Conservation (phyloP, 1,140 invertebrate genomes). For the Mizuhopecten yessoensis region DNA sequence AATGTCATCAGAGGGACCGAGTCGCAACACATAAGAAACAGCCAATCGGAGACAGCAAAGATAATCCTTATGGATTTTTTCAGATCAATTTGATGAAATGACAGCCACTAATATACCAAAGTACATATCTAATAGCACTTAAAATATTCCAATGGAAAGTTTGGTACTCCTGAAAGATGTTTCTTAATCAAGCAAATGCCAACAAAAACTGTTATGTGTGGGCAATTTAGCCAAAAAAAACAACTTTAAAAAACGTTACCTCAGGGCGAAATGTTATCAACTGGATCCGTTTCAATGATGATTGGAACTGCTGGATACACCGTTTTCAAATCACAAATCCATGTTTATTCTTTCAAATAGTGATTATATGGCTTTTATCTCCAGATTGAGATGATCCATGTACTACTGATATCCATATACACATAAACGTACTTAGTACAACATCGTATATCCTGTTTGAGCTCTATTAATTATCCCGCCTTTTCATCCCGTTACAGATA, state of each 20-base stretch:
- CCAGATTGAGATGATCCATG: background rate
- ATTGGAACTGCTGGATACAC: background rate
- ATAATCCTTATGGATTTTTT: no score
- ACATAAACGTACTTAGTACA: background rate
- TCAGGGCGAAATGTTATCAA: background rate
- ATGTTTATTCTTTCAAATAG: background rate
- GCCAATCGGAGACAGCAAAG: no score
- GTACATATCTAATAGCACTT: background rate
- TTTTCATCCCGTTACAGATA: background rate
- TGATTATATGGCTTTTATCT: background rate
- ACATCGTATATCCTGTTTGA: background rate
- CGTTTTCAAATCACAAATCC: background rate
- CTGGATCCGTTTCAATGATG: background rate
- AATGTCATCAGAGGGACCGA: no score
- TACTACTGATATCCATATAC: background rate
- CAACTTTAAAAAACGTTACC: background rate
- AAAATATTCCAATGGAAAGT: background rate
- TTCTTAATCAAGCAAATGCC: background rate
- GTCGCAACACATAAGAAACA: no score
- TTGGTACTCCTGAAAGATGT: background rate
- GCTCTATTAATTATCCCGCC: background rate
- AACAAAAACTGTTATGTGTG: background rate
- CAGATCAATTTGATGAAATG: no score
- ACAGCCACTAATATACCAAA: background rate
- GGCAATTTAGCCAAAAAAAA: background rate